These are phyloP conservation scores for Pemphredon lugubris DNA, from an alignment of 2,888 invertebrate species.

Conservation along the genomic window DNA sequence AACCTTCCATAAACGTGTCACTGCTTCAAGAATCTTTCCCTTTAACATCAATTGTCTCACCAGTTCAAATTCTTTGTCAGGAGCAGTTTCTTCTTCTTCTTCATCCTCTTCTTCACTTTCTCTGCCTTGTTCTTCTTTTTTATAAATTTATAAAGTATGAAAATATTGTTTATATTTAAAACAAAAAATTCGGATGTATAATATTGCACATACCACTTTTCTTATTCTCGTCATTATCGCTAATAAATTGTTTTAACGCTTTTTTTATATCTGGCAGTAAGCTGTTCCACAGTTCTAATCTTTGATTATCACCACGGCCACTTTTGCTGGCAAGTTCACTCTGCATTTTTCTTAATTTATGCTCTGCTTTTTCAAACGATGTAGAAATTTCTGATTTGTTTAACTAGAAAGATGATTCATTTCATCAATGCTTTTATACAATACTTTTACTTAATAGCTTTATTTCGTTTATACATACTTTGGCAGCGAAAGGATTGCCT, in stretches of 20 bases:
- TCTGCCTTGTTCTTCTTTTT: background rate
- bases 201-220: too few relatives aligned
- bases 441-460: background rate
- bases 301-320: conserved; percentile 70
- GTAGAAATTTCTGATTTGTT: conserved; percentile 83
- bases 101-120: conserved; percentile 53
- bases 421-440: background rate
- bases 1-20: conserved; percentile 61
- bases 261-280: conserved; percentile 70
- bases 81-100: conserved; percentile 57
- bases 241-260: conserved; percentile 69
- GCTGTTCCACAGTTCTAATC: conserved; percentile 73
- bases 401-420: conserved; percentile 75
- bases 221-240: too few relatives aligned
- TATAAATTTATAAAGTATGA: conserved; percentile 5
- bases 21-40: conserved; percentile 70
- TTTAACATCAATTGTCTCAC: conserved; percentile 74
- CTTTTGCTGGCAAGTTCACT: conserved; percentile 65
- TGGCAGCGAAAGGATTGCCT: conserved; percentile 92
- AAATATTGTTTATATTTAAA: background rate
- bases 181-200: conserved; percentile 28
- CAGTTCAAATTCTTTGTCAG: conserved; percentile 71
- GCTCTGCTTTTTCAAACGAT: conserved; percentile 84
- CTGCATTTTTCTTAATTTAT: conserved; percentile 83
- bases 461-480: conserved; percentile 81